Evolutionary conservation across 2,797 vertebrate genomes (phyloP).

Genomic region (Microtus agrestis): DNA sequence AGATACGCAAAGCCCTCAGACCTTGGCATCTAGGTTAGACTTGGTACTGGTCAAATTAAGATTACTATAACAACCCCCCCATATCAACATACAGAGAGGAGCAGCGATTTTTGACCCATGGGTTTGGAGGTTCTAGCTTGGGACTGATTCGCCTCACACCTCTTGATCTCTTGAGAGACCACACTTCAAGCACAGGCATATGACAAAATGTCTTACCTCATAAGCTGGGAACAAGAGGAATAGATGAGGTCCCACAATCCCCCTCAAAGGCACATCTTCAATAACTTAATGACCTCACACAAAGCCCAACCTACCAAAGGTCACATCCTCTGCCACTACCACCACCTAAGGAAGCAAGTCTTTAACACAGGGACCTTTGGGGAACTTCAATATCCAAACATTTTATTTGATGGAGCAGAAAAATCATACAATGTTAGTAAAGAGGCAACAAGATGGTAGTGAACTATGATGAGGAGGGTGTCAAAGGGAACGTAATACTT

Average conservation of each 20-base stretch:
- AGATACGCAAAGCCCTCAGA: not conserved
- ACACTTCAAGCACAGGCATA: no score
- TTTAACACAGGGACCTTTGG: not conserved
- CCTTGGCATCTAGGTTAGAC: not conserved
- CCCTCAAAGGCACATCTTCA: not conserved
- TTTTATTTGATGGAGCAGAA: not conserved
- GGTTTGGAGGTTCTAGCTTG: not conserved
- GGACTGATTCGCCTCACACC: not conserved
- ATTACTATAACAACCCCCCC: no score
- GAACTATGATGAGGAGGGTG: no score
- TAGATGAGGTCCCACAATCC: not conserved
- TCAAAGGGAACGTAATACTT: not conserved
- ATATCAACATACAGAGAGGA: not conserved
- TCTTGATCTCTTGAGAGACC: not conserved
- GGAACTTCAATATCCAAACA: not conserved
- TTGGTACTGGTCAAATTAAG: not conserved
- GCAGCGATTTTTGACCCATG: no score
- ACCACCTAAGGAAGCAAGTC: not conserved
- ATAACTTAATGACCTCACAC: not conserved
- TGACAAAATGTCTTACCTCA: not conserved
- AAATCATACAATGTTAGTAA: not conserved
- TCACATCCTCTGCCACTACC: not conserved
- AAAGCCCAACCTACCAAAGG: not conserved
- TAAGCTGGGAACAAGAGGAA: not conserved
- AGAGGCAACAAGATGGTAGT: not conserved